phyloP scores from a whole-genome alignment of 2,888 invertebrate genomes.

The Drosophila gaucha region DNA sequence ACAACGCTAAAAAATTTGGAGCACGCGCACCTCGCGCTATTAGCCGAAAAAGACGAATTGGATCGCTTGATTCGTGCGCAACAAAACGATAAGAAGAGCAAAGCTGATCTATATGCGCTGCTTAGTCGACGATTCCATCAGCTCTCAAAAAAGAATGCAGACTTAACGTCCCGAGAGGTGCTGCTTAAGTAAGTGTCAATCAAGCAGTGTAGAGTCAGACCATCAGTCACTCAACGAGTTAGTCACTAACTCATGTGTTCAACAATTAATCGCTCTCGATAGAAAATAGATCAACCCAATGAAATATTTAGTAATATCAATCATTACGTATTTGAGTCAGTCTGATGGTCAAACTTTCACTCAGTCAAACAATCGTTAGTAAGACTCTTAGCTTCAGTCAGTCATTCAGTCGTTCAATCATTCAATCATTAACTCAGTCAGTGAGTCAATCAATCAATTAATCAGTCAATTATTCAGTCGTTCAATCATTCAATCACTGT shows the following conservation, averaged over 20 bases:
- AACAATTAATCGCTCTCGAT: too few relatives aligned
- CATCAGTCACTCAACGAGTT: too few relatives aligned
- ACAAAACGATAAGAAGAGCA: slow-evolving; percentile 35
- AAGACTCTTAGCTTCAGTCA: too few relatives aligned
- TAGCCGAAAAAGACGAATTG: slow-evolving; percentile 3
- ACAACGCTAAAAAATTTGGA: not conserved
- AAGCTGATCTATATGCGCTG: slow-evolving; percentile 2
- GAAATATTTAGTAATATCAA: too few relatives aligned
- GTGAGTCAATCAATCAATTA: too few relatives aligned
- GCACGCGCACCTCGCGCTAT: not conserved
- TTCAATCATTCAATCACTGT: too few relatives aligned
- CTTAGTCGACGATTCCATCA: slow-evolving; percentile 45
- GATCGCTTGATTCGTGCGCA: not conserved
- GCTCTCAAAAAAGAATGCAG: slow-evolving; percentile 37
- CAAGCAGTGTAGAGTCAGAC: too few relatives aligned
- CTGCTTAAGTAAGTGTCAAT: slow-evolving; percentile 18
- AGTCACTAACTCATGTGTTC: too few relatives aligned
- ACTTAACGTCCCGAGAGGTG: slow-evolving; percentile 14
- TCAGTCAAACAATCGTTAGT: not conserved
- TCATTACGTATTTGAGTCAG: too few relatives aligned
- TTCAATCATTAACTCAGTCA: not conserved
- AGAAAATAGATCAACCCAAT: too few relatives aligned
- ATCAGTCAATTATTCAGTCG: too few relatives aligned
- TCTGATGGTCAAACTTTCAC: too few relatives aligned
- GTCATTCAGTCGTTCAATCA: not conserved